Evolutionary conservation across 92 coral and sea anemone genomes (phyloP).

Genomic region (Porites evermanni): DNA sequence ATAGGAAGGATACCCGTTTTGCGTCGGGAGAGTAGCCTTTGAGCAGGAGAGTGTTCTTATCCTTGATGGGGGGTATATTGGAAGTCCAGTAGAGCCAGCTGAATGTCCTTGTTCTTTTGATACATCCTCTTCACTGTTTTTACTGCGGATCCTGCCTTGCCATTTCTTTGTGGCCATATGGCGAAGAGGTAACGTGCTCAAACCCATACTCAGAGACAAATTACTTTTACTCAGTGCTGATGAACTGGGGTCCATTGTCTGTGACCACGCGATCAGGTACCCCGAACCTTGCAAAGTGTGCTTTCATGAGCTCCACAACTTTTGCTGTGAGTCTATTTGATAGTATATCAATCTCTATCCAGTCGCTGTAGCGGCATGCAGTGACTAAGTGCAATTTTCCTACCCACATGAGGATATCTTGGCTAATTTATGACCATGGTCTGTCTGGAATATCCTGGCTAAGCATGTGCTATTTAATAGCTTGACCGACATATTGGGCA

Average conservation of each 20-base stretch:
- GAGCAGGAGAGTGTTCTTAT: slow-evolving; percentile 49
- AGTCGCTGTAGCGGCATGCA: slow-evolving; percentile 40
- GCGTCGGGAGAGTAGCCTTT: slow-evolving; percentile 44
- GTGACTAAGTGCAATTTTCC: slow-evolving; percentile 48
- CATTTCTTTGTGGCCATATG: not conserved
- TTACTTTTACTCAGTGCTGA: slow-evolving; percentile 37
- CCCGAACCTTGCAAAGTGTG: slow-evolving; percentile 58
- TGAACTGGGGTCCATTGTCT: slow-evolving; percentile 49
- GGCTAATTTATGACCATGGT: slow-evolving; percentile 48
- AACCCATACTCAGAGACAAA: slow-evolving; percentile 32
- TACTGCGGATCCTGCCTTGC: slow-evolving; percentile 6
- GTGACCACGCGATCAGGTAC: slow-evolving; percentile 34
- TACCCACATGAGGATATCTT: slow-evolving; percentile 52
- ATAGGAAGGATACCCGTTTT: slow-evolving; percentile 47
- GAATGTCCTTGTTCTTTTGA: slow-evolving; percentile 52
- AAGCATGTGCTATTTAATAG: slow-evolving; percentile 46
- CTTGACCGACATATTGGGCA: slow-evolving; percentile 49
- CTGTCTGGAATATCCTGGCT: slow-evolving; percentile 50
- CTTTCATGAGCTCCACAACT: slow-evolving; percentile 40
- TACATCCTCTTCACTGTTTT: slow-evolving; percentile 36
- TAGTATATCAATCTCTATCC: slow-evolving; percentile 39
- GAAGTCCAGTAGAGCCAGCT: slow-evolving; percentile 50
- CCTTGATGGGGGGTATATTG: slow-evolving; percentile 56
- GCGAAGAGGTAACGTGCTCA: slow-evolving; percentile 39
- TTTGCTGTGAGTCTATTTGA: slow-evolving; percentile 39